phyloP scores from a whole-genome alignment of 1,140 invertebrate genomes.

The Zaprionus ornatus region DNA sequence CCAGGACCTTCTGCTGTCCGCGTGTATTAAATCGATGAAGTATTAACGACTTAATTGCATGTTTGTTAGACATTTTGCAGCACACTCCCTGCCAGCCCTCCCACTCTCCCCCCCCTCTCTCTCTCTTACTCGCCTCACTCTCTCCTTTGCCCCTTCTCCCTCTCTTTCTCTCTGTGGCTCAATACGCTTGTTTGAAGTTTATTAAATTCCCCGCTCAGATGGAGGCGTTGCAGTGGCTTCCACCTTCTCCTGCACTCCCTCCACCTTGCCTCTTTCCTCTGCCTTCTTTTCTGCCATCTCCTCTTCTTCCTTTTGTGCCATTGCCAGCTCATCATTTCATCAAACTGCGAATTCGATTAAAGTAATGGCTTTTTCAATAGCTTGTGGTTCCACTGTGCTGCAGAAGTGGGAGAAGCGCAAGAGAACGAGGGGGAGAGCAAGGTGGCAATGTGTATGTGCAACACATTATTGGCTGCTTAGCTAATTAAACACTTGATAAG shows the following conservation, averaged over 20 bases:
- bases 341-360: constrained; percentile 77
- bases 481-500: constrained; percentile 17
- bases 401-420: neutral
- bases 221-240: constrained; percentile 65
- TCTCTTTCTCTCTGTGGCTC: neutral
- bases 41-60: constrained; percentile 83
- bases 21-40: constrained; percentile 79
- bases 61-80: constrained; percentile 76
- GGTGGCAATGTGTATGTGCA: neutral
- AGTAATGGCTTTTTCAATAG: constrained; percentile 74
- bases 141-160: neutral
- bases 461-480: constrained; percentile 19
- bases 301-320: neutral
- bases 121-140: neutral
- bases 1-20: constrained; percentile 47
- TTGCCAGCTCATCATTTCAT: constrained; percentile 65
- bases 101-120: neutral
- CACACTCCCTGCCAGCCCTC: neutral
- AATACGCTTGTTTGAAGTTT: constrained; percentile 52
- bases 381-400: constrained; percentile 8
- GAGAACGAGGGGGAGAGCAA: neutral
- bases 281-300: neutral
- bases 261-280: neutral
- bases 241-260: neutral
- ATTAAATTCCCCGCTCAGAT: constrained; percentile 42